Evolutionary conservation across 2,113 vertebrate genomes (phyloP), one percentile per base, ranked within the genome.

Genomic region (Eclectus roratus): DNA sequence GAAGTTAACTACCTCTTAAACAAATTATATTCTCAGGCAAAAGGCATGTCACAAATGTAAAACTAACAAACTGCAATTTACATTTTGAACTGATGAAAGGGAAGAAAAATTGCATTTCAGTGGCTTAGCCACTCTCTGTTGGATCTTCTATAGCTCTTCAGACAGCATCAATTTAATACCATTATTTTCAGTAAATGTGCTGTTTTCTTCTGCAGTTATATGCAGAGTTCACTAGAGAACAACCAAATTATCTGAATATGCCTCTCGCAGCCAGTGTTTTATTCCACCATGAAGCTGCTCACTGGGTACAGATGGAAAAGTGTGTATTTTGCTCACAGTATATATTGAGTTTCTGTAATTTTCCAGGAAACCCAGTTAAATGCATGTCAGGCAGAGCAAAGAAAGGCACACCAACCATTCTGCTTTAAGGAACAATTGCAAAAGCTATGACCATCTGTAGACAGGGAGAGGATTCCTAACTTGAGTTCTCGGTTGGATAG

Each of bases 121-220:
- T 71, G 39, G 31, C 23, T 85, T 88, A 89, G 55, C 35, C 73
- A 71, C 8, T 43, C 50, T 81, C 65, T 74, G 43, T 89, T 70
- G 81, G 19, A 79, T 80, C 47, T 89, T 88, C 37, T 63, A 33
- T 81, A 49, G n/a, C 55, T 85, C 52, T 85, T 74, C 63, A 92
- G 71, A 55, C 13, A 90, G 43, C 39, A 24, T 35, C 76, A 80
- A 56, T 47, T 77, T 44, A 79, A 83, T 61, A 61, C 43, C 25
- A 18, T 92, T 92, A 85, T 93, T 92, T 93, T 82, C 68, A 35
- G 24, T 56, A 82, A 85, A 85, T 60, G 49, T 69, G 86, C 49
- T 80, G 8, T 85, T 94, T 90, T 96, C 27, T 41, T 52, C 52
- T 43, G 39, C 24, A 17, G 35, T 88, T 76, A 61, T 80, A 69